phyloP scores from a whole-genome alignment of 2,797 vertebrate species.

The Remorina albescens region DNA sequence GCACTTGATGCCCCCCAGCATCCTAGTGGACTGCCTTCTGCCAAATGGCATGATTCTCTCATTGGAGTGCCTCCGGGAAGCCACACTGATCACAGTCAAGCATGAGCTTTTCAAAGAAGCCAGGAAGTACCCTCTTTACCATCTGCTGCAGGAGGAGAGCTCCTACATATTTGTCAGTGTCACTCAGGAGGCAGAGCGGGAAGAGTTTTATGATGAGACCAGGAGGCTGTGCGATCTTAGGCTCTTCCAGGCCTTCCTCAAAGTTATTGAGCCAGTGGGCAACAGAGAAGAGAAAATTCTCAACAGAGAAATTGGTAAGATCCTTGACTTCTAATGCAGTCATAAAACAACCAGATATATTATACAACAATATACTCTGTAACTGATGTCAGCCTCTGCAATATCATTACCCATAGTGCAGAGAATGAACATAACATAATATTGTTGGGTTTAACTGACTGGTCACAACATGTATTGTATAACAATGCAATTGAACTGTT shows the following conservation, averaged over 20 bases:
- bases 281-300: conserved; percentile 99
- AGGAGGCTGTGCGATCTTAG: conserved; percentile 96
- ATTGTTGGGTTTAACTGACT: not conserved
- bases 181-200: conserved; percentile 96
- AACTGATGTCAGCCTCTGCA: not conserved
- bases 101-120: conserved; percentile 99
- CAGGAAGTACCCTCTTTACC: conserved; percentile 95
- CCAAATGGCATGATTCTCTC: conserved; percentile 99
- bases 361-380: not conserved
- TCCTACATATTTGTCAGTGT: conserved; percentile 99
- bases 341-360: conserved; percentile 5
- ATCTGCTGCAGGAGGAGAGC: conserved; percentile 98
- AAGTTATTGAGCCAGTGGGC: conserved; percentile 98
- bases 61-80: conserved; percentile 98
- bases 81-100: conserved; percentile 96
- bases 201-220: conserved; percentile 99
- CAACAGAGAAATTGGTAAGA: conserved; percentile 96
- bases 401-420: conserved; percentile 9
- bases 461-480: not conserved
- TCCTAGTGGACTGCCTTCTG: conserved; percentile 96
- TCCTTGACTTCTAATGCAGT: not conserved
- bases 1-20: conserved; percentile 99
- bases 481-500: not conserved
- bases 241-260: conserved; percentile 97
- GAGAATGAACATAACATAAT: conserved; percentile 35